Base-by-base conservation (phyloP, 2,888 invertebrate genomes). In the Parnassius smintheus region DNA sequence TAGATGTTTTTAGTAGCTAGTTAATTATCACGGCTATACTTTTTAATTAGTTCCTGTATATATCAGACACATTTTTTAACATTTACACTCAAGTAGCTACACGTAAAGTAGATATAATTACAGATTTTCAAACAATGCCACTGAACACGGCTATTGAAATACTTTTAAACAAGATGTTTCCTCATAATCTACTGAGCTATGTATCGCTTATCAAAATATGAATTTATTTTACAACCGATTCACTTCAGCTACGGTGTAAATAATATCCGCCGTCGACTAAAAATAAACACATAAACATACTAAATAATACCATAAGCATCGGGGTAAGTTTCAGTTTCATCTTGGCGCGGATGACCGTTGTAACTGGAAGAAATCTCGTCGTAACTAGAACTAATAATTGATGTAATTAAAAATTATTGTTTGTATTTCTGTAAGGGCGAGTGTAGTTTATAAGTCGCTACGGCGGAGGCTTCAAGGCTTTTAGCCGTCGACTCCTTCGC, bases 331-430 rank as follows among this genome's bases (percentile, higher is more conserved):
- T 79, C 65, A 69, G 67, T 66, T 46, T 25, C 60, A 59, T 64
- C 67, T 70, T 52, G 53, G 52, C 56, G 61, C 56, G 68, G 61
- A 59, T 68, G 70, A 70, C 18, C 69, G 74, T 70, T 77, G 73
- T 74, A 86, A 88, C 88, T 88, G 83, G 88, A 75, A 77, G 76
- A 75, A 80, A 87, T 87, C 90, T 82, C 78, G 88, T 84, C 78
- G 56, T 82, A 89, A 88, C 90, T 88, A 86, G 90, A 83, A 83
- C 69, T 70, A 79, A 75, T 81, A 78, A 86, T 84, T 84, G 80
- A 74, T 76, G 76, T 85, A 82, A 89, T 87, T 88, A 86, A 83
- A 78, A 83, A 76, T 70, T 78, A 78, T 74, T 77, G 74, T 75
- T 71, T 70, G 68, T 68, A 61, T 65, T 35, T 65, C 64, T 66